Conservation (phyloP, 2,888 invertebrate species). For the Thymelicus sylvestris region DNA sequence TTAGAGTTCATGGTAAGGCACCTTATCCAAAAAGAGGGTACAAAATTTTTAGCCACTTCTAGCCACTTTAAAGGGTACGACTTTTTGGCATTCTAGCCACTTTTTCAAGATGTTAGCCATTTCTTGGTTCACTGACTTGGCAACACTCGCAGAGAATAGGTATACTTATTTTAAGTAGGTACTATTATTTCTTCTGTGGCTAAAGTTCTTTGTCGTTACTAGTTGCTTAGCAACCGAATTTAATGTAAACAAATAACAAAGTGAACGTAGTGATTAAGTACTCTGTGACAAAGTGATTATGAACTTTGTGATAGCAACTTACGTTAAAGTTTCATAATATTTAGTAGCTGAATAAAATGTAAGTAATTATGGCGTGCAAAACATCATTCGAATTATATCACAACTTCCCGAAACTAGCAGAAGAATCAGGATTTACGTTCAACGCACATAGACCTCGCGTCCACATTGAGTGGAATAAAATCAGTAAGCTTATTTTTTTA, state of each 20-base stretch:
- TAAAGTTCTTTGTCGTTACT: background rate
- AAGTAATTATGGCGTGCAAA: constrained; percentile 67
- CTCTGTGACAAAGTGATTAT: no score
- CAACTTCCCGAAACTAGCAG: constrained; percentile 88
- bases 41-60: no score
- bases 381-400: constrained; percentile 85
- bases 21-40: no score
- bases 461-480: constrained; percentile 87
- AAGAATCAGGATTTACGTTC: constrained; percentile 88
- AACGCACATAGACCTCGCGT: constrained; percentile 85
- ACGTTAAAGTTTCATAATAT: background rate
- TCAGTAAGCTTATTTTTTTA: constrained; percentile 79
- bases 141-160: no score
- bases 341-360: constrained; percentile 1
- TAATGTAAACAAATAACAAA: constrained; percentile 43
- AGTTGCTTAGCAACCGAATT: constrained; percentile 52
- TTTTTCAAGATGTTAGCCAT: no score
- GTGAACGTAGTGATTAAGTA: no score
- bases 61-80: no score
- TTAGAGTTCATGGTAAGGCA: no score
- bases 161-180: no score
- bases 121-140: no score
- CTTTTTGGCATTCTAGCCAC: no score
- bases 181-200: no score
- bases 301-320: background rate